Percentiles rank a stretch among this genome's conserved stretches.
Conservation (phyloP, 2,113 vertebrate species). For the Trochalopteron elliotii region DNA sequence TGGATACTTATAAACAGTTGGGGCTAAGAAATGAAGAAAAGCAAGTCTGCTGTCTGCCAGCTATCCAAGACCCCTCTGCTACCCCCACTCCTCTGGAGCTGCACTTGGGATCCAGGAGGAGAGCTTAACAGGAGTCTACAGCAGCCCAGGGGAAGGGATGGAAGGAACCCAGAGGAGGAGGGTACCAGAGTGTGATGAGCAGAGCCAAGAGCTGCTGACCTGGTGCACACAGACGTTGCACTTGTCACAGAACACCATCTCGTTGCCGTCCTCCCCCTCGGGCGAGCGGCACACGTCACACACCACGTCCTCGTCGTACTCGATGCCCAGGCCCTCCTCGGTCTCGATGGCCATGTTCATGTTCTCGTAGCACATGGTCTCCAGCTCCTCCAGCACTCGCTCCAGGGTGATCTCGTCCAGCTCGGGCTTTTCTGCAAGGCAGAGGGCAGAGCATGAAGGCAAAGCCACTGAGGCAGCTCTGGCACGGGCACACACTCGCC, state of each 20-base stretch:
- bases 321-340: slow-evolving; percentile 94
- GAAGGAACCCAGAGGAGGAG: background rate
- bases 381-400: slow-evolving; percentile 89
- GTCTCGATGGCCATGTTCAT: slow-evolving; percentile 93
- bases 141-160: background rate
- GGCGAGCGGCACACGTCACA: slow-evolving; percentile 96
- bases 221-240: slow-evolving; percentile 98
- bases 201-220: slow-evolving; percentile 61
- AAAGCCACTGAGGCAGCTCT: background rate
- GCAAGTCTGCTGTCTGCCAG: background rate
- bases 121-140: rapidly evolving
- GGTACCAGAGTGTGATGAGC: rapidly evolving
- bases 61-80: background rate
- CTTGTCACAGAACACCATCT: slow-evolving; percentile 99
- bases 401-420: slow-evolving; percentile 94
- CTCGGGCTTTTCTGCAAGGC: slow-evolving; percentile 82
- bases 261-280: slow-evolving; percentile 95
- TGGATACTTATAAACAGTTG: rapidly evolving
- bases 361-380: slow-evolving; percentile 89
- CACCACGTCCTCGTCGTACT: slow-evolving; percentile 97
- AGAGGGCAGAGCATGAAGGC: background rate
- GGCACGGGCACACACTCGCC: rapidly evolving
- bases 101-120: rapidly evolving
- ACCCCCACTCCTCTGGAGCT: rapidly evolving
- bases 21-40: background rate